Conservation (phyloP, 2,888 invertebrate species). For the Mantis religiosa region DNA sequence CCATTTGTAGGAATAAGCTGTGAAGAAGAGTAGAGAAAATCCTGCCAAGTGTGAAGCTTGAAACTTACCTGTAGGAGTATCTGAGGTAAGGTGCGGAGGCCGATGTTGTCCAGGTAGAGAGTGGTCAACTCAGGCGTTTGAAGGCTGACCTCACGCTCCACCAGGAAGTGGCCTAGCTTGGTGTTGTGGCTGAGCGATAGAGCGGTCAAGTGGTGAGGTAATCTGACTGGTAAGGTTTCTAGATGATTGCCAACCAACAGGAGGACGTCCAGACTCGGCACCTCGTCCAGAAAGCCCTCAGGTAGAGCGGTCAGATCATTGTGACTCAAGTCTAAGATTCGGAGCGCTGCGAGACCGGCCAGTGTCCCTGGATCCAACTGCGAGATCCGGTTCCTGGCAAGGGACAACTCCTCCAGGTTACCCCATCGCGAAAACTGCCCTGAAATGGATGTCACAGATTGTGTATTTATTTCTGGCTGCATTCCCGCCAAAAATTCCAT, state of each 20-base stretch:
- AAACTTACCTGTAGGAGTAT: neutral
- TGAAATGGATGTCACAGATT: neutral
- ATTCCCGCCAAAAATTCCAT: too few species aligned
- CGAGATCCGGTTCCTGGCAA: constrained; percentile 2
- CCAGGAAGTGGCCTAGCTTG: neutral
- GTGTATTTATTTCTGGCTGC: neutral
- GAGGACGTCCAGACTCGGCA: neutral
- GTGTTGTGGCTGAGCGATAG: constrained; percentile 1
- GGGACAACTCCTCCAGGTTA: neutral
- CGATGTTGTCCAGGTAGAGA: neutral
- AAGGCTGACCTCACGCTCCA: neutral
- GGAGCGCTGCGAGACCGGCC: neutral
- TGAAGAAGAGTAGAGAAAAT: too few species aligned
- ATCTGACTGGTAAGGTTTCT: neutral
- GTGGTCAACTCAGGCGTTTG: neutral
- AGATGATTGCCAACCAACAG: neutral
- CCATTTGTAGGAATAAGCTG: too few species aligned
- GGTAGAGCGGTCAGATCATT: neutral
- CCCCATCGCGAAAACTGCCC: constrained; percentile 1
- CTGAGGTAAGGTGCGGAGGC: neutral
- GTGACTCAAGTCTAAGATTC: constrained; percentile 9
- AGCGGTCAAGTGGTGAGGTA: neutral
- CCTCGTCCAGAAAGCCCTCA: neutral
- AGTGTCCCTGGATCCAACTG: neutral
- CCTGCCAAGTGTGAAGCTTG: too few species aligned